Evolutionary conservation across 2,888 invertebrate genomes (phyloP), one percentile per base, ranked within the genome.

Genomic region (Glaucopsyche alexis): DNA sequence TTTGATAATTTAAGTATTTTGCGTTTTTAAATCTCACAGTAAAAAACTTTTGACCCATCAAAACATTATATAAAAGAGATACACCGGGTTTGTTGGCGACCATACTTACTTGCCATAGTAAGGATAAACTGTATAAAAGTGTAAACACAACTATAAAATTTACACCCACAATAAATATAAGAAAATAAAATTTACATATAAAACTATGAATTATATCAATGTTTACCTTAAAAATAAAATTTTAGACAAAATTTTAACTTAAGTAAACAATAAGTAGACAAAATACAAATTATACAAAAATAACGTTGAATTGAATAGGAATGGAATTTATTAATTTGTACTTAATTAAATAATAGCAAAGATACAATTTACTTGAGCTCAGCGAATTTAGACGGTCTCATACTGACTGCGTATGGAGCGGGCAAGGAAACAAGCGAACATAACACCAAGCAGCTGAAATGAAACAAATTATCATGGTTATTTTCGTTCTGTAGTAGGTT

Each of bases 341-440:
- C 74, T 75, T 75, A 77, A 76, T 52, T 52, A 29, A 47, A 72
- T 70, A 70, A 74, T 74, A 71, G 49, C 50, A 71, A 71, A 74
- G 55, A 72, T 74, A 74, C 16, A 60, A 67, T 66, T 74, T 47
- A 52, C 38, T 38, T 38, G 60, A 47, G 67, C 72, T 67, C 65
- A 65, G 60, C 29, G 71, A 8, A 45, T 77, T 94, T 95, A 96
- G 82, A 96, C 96, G 70, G 96, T 96, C 91, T 98, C 97, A 91
- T 98, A 98, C 87, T 97, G 98, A 88, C 96, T 96, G 85, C 97
- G 96, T 86, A 99, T 98, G 80, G 98, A 97, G 83, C 98, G 96
- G 79, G 97, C 98, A 88, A 99, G 94, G 86, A 97, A 97, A 94
- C 98, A 99, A 47, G 99, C 97, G 87, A 98, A 98, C 77, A 97